Evolutionary conservation across 2,113 vertebrate species (phyloP).

Genomic region (Laterallus jamaicensis): DNA sequence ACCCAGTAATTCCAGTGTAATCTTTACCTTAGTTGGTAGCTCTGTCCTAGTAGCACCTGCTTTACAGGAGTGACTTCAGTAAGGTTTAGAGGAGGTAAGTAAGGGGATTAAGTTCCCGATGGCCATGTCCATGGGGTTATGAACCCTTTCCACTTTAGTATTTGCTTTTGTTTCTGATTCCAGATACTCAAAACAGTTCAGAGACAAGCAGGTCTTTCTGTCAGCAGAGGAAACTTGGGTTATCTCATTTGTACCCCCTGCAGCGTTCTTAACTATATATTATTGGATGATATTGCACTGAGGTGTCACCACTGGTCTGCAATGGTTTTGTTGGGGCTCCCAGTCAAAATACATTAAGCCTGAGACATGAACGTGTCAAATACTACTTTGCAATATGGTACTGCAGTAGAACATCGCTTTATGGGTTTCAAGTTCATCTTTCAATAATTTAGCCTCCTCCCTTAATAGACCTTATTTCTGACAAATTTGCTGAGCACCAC

Average conservation of each 20-base stretch:
- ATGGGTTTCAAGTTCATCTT: not conserved
- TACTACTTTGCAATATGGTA: not conserved
- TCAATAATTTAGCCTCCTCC: not conserved
- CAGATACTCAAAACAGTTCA: not conserved
- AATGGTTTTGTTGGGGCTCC: not conserved
- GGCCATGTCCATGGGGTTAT: not conserved
- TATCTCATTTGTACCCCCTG: not conserved
- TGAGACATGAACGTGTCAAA: not conserved
- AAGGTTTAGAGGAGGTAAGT: slow-evolving; percentile 18
- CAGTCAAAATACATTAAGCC: not conserved
- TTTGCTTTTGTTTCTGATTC: not conserved
- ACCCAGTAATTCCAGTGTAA: slow-evolving; percentile 36
- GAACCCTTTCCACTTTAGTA: not conserved
- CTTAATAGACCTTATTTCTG: not conserved
- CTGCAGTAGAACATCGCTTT: not conserved
- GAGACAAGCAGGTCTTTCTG: not conserved
- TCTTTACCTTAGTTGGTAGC: slow-evolving; percentile 46
- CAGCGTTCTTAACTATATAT: not conserved
- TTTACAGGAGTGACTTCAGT: not conserved
- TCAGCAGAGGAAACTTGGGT: not conserved
- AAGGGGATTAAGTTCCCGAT: slow-evolving; percentile 6
- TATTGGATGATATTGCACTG: not conserved
- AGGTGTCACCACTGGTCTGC: not conserved
- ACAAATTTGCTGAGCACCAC: not conserved
- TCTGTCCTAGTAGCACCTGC: slow-evolving; percentile 41